phyloP scores from a whole-genome alignment of 2,888 invertebrate species.

The Pandemis cinnamomeana region DNA sequence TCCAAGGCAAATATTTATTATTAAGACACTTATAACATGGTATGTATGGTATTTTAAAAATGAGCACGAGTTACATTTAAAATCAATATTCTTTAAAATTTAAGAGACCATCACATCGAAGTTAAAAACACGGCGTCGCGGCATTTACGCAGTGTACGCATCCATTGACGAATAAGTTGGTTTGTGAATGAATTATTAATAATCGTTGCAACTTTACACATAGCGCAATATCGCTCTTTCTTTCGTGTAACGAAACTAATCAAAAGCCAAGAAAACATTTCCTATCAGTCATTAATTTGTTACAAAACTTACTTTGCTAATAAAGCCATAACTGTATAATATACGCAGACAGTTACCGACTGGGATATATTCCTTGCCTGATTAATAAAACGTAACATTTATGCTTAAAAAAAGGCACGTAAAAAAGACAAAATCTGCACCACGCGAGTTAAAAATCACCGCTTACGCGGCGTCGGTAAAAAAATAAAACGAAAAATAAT shows the following conservation, averaged over 20 bases:
- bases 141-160: too few species aligned
- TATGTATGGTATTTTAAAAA: too few species aligned
- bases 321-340: neutral
- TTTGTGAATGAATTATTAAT: neutral
- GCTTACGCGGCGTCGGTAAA: constrained; percentile 30
- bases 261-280: too few species aligned
- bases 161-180: too few species aligned
- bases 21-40: too few species aligned
- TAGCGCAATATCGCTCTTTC: neutral
- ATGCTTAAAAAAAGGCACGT: neutral
- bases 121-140: too few species aligned
- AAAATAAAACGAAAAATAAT: constrained; percentile 48
- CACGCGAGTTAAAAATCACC: constrained; percentile 8
- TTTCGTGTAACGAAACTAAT: neutral
- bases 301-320: neutral
- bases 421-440: neutral
- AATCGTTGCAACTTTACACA: neutral
- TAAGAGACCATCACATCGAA: too few species aligned
- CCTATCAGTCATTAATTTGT: neutral
- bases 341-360: neutral
- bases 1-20: too few species aligned
- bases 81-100: too few species aligned
- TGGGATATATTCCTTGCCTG: neutral
- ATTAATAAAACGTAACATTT: neutral
- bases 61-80: too few species aligned